Evolutionary conservation across 2,113 vertebrate species (phyloP).

Genomic region (Paramormyrops kingsleyae): DNA sequence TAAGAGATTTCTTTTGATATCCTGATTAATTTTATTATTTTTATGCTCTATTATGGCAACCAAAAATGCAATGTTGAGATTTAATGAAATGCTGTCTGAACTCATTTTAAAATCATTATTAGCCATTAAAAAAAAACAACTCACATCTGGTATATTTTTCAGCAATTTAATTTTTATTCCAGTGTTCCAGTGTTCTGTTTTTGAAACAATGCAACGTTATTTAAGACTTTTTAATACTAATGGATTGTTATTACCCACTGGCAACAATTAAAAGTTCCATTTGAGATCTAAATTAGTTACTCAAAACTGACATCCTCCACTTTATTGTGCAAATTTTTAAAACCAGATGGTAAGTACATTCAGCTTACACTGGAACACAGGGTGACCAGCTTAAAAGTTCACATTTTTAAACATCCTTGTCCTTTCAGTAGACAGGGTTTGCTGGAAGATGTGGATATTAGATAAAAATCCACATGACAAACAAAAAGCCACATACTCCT

Average conservation of each 20-base stretch:
- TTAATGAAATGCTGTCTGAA: neutral
- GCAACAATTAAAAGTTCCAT: neutral
- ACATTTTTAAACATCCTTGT: neutral
- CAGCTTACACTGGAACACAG: neutral
- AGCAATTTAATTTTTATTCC: neutral
- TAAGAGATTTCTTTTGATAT: neutral
- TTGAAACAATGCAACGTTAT: neutral
- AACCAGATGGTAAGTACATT: neutral
- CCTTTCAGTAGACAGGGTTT: neutral
- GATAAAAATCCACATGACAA: neutral
- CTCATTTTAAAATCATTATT: neutral
- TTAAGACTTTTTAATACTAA: neutral
- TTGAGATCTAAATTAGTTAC: neutral
- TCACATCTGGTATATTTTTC: neutral
- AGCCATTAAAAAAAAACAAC: neutral
- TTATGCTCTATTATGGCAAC: neutral
- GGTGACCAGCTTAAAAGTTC: neutral
- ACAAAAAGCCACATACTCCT: neutral
- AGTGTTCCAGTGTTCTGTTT: neutral
- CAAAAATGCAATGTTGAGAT: neutral
- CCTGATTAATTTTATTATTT: neutral
- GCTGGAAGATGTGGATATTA: neutral
- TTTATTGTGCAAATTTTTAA: neutral
- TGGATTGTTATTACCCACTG: neutral
- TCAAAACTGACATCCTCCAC: neutral